Base-by-base conservation (phyloP, 1,140 invertebrate species). In the Acyrthosiphon pisum region DNA sequence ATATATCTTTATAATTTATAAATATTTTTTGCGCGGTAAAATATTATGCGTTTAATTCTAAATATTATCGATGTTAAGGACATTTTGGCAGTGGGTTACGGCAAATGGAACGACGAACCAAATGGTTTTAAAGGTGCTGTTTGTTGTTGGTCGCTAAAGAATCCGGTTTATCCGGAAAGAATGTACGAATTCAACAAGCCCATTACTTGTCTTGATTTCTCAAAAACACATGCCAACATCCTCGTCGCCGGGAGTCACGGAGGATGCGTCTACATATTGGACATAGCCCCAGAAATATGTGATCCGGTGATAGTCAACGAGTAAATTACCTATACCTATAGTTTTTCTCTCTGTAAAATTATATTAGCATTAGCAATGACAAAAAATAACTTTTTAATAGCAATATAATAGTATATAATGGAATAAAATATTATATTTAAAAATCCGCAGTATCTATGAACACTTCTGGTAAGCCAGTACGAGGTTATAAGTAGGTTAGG, bases 91-190 rank as follows among this genome's bases (percentile, higher is more conserved):
- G 94, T 94, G 0, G 94, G 94, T 14, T 94, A 94, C 44, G 94
- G 94, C 7, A 94, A 94, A 86, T 94, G 89, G 44, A 50, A 92
- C 18, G 68, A 93, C 30, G 92, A 93, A 68, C 30, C 44, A 11
- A 90, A 94, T 6, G 46, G 91, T 22, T 76, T 90, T 41, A 83
- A 93, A 93, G 96, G 96, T 20, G 94, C 96, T 76, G 95, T 96
- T 35, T 95, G 96, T 92, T 95, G 96, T 92, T 96, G 95, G 95
- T 95, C 95, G 18, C 93, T 96, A 35, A 96, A 96, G 94, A 96
- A 96, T 94, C 96, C 96, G 0, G 95, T 95, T 20, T 95, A 95
- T 94, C 96, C 96, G 0, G 96, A 96, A 94, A 95, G 95, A 94
- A 94, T 95, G 46, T 96, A 95, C 94, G 94, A 95, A 37, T 95